Evolutionary conservation across 2,113 vertebrate genomes (phyloP).

Genomic region (Sphaerodactylus townsendi): DNA sequence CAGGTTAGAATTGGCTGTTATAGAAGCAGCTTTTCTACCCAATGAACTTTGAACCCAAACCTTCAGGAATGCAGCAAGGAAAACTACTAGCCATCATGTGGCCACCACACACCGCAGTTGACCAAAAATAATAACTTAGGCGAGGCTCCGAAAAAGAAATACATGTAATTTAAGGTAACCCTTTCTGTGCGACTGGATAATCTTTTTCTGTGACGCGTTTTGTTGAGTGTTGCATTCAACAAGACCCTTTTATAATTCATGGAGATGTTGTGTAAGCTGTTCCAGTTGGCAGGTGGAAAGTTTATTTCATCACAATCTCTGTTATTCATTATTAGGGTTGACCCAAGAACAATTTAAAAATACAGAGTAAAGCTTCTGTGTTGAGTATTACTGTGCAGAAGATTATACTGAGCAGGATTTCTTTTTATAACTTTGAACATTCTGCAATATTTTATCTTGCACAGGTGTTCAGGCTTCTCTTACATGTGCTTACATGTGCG

Average conservation of each 20-base stretch:
- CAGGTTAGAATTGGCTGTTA: background rate
- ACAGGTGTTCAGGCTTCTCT: background rate
- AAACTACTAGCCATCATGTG: background rate
- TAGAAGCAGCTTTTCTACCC: background rate
- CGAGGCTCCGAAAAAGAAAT: background rate
- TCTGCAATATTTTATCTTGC: background rate
- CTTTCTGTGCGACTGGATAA: background rate
- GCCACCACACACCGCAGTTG: background rate
- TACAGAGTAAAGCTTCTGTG: background rate
- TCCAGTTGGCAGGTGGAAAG: slow-evolving; percentile 15
- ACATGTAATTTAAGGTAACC: background rate
- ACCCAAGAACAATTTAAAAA: slow-evolving; percentile 5
- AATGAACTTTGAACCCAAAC: background rate
- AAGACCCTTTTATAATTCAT: background rate
- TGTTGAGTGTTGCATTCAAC: background rate
- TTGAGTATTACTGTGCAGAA: slow-evolving; percentile 2
- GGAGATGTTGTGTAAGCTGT: background rate
- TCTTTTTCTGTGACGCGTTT: background rate
- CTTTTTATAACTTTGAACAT: background rate
- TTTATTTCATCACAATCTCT: slow-evolving; percentile 2
- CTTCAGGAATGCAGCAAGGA: background rate
- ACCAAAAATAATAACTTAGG: background rate
- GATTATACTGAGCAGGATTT: background rate
- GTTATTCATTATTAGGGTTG: background rate
- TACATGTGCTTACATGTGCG: background rate